Conservation (phyloP, 2,113 vertebrate species). For the Mustelus asterias region DNA sequence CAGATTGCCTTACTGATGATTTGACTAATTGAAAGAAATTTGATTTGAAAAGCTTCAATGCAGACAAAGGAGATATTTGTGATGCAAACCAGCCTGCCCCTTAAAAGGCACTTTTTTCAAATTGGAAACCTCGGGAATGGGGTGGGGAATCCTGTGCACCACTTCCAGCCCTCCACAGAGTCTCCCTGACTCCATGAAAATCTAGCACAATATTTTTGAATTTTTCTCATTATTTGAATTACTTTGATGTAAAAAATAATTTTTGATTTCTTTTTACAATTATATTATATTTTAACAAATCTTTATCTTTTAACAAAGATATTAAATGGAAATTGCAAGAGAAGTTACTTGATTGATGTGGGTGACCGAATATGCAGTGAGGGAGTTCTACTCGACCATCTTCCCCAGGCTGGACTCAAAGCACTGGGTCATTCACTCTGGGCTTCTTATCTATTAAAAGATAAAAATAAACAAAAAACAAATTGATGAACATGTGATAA, state of each 20-base stretch:
- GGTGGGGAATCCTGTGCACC: too few relatives aligned
- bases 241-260: background rate
- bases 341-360: background rate
- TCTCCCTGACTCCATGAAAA: too few relatives aligned
- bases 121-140: too few relatives aligned
- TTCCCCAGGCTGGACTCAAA: background rate
- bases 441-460: background rate
- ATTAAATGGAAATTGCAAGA: too few relatives aligned
- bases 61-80: background rate
- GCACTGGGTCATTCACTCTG: background rate
- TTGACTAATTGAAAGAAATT: background rate
- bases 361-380: background rate
- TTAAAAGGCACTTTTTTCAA: too few relatives aligned
- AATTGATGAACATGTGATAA: background rate
- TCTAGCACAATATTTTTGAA: background rate
- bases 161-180: too few relatives aligned
- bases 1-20: background rate
- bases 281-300: too few relatives aligned
- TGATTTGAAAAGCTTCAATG: background rate
- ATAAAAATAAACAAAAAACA: background rate
- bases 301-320: too few relatives aligned
- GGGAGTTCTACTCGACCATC: background rate
- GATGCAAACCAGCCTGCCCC: too few relatives aligned
- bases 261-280: background rate
- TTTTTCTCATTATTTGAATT: background rate